A percentile compares a stretch with the other conserved stretches of the same genome.
These are phyloP conservation scores for Pardosa pseudoannulata DNA, from an alignment of 2,888 invertebrate species.

Conservation along the genomic window DNA sequence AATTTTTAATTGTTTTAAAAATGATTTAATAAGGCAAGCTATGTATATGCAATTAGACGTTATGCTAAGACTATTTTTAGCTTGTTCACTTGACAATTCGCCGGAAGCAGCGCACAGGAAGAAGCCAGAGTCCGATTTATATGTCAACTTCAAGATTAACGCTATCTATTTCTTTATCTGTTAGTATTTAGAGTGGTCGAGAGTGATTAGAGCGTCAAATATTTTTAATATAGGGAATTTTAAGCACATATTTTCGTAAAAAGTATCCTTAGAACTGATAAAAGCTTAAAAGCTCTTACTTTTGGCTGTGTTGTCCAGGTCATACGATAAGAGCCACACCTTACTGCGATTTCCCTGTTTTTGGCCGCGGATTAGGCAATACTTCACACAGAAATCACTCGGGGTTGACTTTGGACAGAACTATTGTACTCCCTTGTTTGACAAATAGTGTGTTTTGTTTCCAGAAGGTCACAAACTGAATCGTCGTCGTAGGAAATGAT, in stretches of 20 bases:
- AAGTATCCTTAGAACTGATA: too few species aligned
- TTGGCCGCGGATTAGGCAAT: neutral
- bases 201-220: too few species aligned
- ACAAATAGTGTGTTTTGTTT: conserved; percentile 21
- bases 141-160: neutral
- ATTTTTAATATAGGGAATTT: too few species aligned
- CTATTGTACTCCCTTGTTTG: conserved; percentile 21
- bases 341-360: neutral
- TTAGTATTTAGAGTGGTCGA: too few species aligned
- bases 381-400: neutral
- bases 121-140: neutral
- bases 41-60: too few species aligned
- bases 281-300: too few species aligned
- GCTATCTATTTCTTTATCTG: neutral
- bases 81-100: neutral
- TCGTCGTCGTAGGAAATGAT: conserved; percentile 25
- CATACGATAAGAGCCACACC: neutral
- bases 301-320: neutral
- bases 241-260: too few species aligned
- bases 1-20: too few species aligned
- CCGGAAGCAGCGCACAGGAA: neutral
- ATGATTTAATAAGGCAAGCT: too few species aligned
- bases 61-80: too few species aligned
- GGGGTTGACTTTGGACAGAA: neutral
- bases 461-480: conserved; percentile 49